phyloP scores from a whole-genome alignment of 1,140 invertebrate genomes.

The Drosophila parabipectinata region DNA sequence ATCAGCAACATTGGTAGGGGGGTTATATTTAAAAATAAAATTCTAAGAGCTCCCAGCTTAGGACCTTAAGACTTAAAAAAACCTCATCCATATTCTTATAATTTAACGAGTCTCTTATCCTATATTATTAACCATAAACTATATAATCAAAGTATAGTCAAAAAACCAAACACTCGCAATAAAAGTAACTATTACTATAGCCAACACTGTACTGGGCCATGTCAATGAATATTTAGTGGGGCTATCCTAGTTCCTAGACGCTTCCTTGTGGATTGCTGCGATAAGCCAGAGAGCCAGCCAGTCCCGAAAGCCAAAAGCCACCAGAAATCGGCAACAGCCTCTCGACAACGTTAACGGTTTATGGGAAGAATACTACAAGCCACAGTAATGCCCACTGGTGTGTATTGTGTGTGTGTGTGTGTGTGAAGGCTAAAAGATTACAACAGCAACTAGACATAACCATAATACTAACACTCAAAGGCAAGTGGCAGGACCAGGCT shows the following conservation, averaged over 20 bases:
- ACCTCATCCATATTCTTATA: too few species aligned
- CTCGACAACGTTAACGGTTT: conserved; percentile 75
- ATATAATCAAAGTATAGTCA: too few species aligned
- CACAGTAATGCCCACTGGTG: conserved; percentile 8
- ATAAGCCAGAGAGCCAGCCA: conserved; percentile 65
- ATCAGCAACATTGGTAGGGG: background rate
- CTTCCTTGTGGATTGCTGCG: conserved; percentile 50
- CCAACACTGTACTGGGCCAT: background rate
- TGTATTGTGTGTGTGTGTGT: conserved; percentile 10
- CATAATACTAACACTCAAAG: conserved; percentile 64
- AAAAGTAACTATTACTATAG: background rate
- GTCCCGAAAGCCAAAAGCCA: conserved; percentile 49
- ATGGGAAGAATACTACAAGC: conserved; percentile 48
- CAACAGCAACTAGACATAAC: conserved; percentile 53
- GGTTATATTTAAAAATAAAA: too few species aligned
- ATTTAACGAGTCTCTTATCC: too few species aligned
- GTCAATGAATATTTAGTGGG: conserved; percentile 8
- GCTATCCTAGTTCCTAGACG: conserved; percentile 26
- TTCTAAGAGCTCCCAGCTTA: too few species aligned
- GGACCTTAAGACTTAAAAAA: too few species aligned
- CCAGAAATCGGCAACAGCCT: conserved; percentile 58
- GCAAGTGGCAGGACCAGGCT: conserved; percentile 14
- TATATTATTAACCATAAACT: too few species aligned
- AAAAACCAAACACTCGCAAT: background rate
- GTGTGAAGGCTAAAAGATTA: conserved; percentile 35